Conservation (phyloP, 1,140 invertebrate species). For the Neotoxoptera formosana region DNA sequence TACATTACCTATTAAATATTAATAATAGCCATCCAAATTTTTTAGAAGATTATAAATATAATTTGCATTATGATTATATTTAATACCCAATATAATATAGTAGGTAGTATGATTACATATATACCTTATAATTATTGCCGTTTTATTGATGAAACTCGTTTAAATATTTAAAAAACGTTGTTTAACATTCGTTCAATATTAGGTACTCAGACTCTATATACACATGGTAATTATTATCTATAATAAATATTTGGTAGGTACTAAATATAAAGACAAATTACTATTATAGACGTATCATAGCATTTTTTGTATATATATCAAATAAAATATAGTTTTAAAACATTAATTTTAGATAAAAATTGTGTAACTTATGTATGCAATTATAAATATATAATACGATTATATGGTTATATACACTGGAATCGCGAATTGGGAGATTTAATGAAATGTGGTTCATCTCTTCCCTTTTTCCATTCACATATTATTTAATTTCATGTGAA, state of each 20-base stretch:
- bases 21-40: background rate
- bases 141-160: conserved; percentile 2
- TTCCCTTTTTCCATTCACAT: background rate
- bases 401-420: background rate
- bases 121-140: background rate
- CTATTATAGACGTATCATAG: background rate
- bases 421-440: background rate
- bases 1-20: background rate
- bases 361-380: background rate
- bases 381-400: too few species aligned
- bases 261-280: background rate
- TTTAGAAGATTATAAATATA: background rate
- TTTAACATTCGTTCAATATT: background rate
- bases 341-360: background rate
- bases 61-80: conserved; percentile 13
- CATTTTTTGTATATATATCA: background rate
- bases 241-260: background rate
- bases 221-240: background rate
- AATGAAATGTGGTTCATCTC: background rate
- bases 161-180: background rate
- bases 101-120: background rate
- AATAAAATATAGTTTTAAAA: background rate
- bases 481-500: background rate
- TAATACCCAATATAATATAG: background rate
- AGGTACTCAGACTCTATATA: background rate